These are phyloP conservation scores for Luffia ferchaultella DNA, from an alignment of 2,888 invertebrate species.

Conservation along the genomic window DNA sequence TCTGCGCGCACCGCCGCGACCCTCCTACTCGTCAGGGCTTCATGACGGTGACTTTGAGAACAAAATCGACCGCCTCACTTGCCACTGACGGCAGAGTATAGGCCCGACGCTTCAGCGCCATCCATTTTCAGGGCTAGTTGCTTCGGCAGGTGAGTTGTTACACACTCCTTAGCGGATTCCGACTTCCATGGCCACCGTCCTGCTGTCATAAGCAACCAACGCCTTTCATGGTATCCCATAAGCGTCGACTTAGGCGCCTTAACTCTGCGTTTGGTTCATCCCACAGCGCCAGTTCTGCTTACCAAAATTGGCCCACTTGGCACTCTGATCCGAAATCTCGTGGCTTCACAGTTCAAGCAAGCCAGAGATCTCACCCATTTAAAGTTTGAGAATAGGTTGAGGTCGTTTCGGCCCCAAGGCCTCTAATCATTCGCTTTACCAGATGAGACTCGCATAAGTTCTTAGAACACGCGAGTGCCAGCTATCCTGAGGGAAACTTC, in stretches of 20 bases:
- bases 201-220: conserved; percentile 72
- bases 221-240: conserved; percentile 39
- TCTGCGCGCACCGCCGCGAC: conserved; percentile 59
- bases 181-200: conserved; percentile 81
- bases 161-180: conserved; percentile 70
- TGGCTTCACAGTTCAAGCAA: conserved; percentile 66
- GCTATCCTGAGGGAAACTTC: conserved; percentile 81
- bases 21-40: conserved; percentile 70
- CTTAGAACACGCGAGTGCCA: conserved; percentile 51
- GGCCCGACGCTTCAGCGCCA: conserved; percentile 65
- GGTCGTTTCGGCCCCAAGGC: conserved; percentile 69
- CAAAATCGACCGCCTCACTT: conserved; percentile 23
- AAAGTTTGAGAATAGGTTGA: conserved; percentile 77
- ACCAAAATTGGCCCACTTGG: conserved; percentile 78
- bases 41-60: conserved; percentile 25
- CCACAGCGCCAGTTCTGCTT: conserved; percentile 84
- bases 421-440: conserved; percentile 70
- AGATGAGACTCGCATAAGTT: conserved; percentile 37
- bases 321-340: conserved; percentile 59
- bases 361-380: conserved; percentile 74
- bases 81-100: conserved; percentile 54
- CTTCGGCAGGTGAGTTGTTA: conserved; percentile 70
- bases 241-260: conserved; percentile 71
- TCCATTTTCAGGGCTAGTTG: conserved; percentile 74
- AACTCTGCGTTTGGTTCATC: conserved; percentile 78